These are phyloP conservation scores for Ptychodera flava DNA, from an alignment of 35 echinoderm and acorn worm species.

Conservation along the genomic window DNA sequence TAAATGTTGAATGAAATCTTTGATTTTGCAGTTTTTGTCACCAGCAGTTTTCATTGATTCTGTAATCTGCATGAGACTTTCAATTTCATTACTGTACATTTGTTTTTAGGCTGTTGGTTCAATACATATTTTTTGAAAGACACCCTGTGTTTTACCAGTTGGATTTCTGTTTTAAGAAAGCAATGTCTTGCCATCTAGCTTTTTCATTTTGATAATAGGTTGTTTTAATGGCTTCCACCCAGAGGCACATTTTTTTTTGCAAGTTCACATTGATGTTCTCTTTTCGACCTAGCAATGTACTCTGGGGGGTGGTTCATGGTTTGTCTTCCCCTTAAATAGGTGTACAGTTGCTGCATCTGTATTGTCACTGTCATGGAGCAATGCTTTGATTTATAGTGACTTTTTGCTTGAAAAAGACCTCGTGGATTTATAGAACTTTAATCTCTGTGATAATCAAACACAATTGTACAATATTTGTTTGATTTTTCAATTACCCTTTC, in stretches of 20 bases:
- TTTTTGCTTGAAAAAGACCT: constrained; percentile 8
- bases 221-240: constrained; percentile 27
- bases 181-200: not conserved
- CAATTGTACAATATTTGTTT: constrained; percentile 26
- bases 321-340: constrained; percentile 10
- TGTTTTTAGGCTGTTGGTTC: constrained; percentile 18
- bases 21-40: not conserved
- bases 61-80: constrained; percentile 1
- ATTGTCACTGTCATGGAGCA: constrained; percentile 7
- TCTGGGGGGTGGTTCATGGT: constrained; percentile 3
- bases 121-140: constrained; percentile 27
- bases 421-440: not conserved
- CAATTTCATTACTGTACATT: constrained; percentile 16
- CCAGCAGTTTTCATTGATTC: not conserved
- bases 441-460: constrained; percentile 17
- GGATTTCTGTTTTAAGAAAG: constrained; percentile 5
- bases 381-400: constrained; percentile 7
- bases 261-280: not conserved
- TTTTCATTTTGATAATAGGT: constrained; percentile 2
- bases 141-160: constrained; percentile 14
- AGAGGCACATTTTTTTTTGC: not conserved
- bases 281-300: constrained; percentile 2
- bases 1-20: constrained; percentile 19
- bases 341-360: not conserved
- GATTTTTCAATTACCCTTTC: not conserved